Conservation (phyloP, 2,888 invertebrate genomes). For the Brachylomia viminalis region DNA sequence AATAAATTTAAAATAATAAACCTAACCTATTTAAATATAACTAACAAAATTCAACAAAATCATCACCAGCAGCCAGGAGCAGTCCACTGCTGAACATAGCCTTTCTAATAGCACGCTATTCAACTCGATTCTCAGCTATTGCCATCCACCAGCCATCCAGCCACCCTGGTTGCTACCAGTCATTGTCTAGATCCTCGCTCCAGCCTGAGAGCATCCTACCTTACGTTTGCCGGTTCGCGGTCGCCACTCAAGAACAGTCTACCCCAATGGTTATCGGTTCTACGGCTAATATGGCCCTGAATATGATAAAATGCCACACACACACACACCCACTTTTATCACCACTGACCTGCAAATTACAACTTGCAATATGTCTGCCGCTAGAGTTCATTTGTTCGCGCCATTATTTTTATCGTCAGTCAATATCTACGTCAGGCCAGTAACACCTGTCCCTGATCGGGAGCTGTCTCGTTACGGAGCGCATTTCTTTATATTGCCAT, state of each 20-base stretch:
- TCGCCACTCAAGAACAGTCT: neutral
- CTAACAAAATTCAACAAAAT: no score
- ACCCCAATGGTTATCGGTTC: neutral
- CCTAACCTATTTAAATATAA: no score
- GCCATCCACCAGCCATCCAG: neutral
- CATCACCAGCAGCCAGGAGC: neutral
- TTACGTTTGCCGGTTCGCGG: neutral
- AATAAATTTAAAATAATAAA: no score
- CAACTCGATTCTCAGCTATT: neutral
- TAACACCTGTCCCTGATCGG: constrained; percentile 47
- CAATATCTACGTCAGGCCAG: constrained; percentile 52
- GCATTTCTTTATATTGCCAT: constrained; percentile 55
- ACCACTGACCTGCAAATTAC: constrained; percentile 30
- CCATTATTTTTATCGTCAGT: constrained; percentile 60
- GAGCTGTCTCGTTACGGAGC: constrained; percentile 53
- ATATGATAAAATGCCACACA: neutral
- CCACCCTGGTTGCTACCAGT: no score
- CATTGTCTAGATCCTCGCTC: neutral
- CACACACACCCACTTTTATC: constrained; percentile 16
- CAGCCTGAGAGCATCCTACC: no score
- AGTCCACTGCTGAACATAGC: neutral
- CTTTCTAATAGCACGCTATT: neutral
- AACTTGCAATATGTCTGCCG: constrained; percentile 42
- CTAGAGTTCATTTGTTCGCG: constrained; percentile 37
- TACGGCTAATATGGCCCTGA: neutral